Conservation (phyloP, 2,888 invertebrate species). For the Corbicula japonica region DNA sequence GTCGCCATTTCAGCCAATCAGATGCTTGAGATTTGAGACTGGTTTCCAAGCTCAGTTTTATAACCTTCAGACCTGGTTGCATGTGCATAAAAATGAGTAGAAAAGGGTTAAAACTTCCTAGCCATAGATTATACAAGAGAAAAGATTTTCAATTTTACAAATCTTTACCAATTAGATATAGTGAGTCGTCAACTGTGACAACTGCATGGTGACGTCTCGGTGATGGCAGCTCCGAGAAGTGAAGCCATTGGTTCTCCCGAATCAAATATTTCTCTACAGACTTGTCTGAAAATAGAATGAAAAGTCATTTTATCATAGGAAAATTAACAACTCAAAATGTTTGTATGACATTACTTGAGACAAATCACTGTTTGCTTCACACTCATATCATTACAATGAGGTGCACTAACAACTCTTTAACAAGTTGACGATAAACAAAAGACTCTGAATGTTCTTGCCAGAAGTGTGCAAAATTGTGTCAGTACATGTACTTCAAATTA, state of each 20-base stretch:
- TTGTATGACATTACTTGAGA: background rate
- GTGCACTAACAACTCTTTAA: no score
- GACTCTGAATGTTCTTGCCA: no score
- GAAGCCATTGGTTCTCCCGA: constrained; percentile 69
- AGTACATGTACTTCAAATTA: no score
- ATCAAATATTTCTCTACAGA: constrained; percentile 64
- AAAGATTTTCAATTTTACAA: constrained; percentile 7
- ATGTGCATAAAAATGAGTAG: background rate
- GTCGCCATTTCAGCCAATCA: background rate
- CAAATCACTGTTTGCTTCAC: no score
- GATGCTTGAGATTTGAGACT: background rate
- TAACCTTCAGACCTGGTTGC: background rate
- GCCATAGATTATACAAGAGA: background rate
- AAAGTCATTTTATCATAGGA: no score
- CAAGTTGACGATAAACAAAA: no score
- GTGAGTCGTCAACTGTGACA: constrained; percentile 54
- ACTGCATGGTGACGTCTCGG: constrained; percentile 73
- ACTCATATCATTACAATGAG: no score
- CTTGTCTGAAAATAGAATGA: constrained; percentile 40
- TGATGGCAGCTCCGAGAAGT: constrained; percentile 70
- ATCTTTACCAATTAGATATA: constrained; percentile 74
- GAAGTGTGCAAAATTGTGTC: no score
- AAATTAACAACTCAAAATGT: no score
- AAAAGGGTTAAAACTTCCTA: background rate
- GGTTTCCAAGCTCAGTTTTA: background rate